Evolutionary conservation across 2,797 vertebrate species (phyloP), one percentile per base, ranked within the genome.

Genomic region (Nyctibius grandis): DNA sequence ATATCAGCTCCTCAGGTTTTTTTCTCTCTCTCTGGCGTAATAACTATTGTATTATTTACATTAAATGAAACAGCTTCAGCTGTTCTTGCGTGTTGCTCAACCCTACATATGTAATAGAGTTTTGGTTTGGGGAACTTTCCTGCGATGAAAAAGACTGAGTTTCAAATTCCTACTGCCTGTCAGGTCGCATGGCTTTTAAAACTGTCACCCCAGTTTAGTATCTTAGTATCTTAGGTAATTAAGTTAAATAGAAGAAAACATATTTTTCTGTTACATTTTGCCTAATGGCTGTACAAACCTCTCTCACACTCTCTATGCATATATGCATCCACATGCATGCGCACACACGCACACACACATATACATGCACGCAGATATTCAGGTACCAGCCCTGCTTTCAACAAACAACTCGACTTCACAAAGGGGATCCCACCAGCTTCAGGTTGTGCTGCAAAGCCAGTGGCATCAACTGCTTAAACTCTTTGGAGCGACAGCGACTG

Each of bases 401-500:
- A 9, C 25, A 38, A 38, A 31, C 47, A 63, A 22, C 54, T 81
- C 54, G 42, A 20, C 34, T 47, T 67, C 16, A 14, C 1, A 1
- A 22, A 78, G n/a, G n/a, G 26, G 31, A 57, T 57, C 44, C 65
- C 28, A 8, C 48, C 72, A 50, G 28, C 54, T n/a, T n/a, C 17
- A 40, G 38, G 38, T 17, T 22, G 38, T 18, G 38, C 25, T 75
- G 57, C 42, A 57, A 42, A 82, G 40, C 6, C 1, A 3, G 2
- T 19, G 63, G 38, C 34, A 53, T 11, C 0, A 0, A 18, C 59
- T 5, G 6, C 81, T 60, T 19, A 31, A 60, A 56, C 11, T 26
- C 67, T 33, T 36, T 3, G 28, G 61, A 36, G 42, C 0, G 1
- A n/a, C 31, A 56, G 28, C 0, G 2, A 20, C 3, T 8, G n/a